These are phyloP conservation scores for Rhodinocichla rosea DNA, from an alignment of 2,113 vertebrate species.

Conservation along the genomic window DNA sequence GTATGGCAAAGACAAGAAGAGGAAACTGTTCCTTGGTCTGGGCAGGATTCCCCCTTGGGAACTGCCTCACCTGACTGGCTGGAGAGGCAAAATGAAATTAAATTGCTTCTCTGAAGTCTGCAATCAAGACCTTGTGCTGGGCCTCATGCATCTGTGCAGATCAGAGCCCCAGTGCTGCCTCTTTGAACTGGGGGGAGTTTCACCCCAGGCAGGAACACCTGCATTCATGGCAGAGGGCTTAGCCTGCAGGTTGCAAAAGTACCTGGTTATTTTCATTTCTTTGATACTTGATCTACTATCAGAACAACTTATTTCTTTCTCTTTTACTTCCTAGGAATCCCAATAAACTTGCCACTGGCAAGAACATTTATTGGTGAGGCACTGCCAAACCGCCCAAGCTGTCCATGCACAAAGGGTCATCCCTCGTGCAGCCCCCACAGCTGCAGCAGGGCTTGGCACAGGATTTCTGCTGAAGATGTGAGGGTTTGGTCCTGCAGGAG, in stretches of 20 bases:
- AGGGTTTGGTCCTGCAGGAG: not conserved
- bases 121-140: not conserved
- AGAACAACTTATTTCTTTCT: not conserved
- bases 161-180: not conserved
- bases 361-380: not conserved
- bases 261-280: conserved; percentile 15
- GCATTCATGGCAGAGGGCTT: not conserved
- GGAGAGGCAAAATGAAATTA: not conserved
- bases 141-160: not conserved
- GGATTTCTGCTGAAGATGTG: not conserved
- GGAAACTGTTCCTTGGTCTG: not conserved
- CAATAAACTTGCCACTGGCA: not conserved
- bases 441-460: not conserved
- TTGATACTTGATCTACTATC: conserved; percentile 10
- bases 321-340: not conserved
- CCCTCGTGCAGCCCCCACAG: not conserved
- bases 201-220: conserved; percentile 16
- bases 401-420: not conserved
- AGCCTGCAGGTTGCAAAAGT: not conserved
- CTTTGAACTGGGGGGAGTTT: not conserved
- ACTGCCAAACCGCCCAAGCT: rapidly evolving
- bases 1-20: not conserved
- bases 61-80: not conserved
- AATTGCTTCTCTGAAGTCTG: not conserved
- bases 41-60: not conserved